Base-by-base conservation (phyloP, 2,797 vertebrate genomes). In the Tenualosa thibaudeaui region DNA sequence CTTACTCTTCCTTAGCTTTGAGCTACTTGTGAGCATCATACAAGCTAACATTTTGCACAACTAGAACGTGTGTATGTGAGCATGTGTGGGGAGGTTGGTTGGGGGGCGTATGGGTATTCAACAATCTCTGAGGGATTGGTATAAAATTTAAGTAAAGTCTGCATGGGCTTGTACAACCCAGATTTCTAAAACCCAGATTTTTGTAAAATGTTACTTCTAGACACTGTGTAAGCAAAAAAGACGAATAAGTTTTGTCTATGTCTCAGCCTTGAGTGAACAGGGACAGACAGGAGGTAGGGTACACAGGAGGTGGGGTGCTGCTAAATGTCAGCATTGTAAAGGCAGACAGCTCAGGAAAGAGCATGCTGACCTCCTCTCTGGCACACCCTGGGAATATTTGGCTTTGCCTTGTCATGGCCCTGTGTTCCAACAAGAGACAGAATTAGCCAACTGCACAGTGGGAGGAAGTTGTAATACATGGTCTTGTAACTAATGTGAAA, bases 331-430 rank as follows among this genome's bases (percentile, higher is more conserved):
- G 71, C 37, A 78, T 46, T 5, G 40, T 46, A 40, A 2, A 46
- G 71, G 71, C 71, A 78, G 7, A 5, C 17, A 46, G 71, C 71
- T 40, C 17, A 37, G 5, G 19, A 8, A 1, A 46, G 37, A 22
- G 71, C 71, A 78, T 5, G 40, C 71, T 46, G 71, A 78, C 71
- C 71, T 78, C 71, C 71, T 13, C 31, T 40, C 19, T 78, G 40
- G 71, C 71, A 17, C 68, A 43, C 40, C 19, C 71, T 46, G 19
- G 40, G 37, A 12, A 22, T 22, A 5, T 37, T n/a, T 19, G 68
- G 17, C 40, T 78, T 40, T 17, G 71, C 19, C 71, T 22, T 78
- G 17, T n/a, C 40, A 46, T 46, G 37, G 71, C 71, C 71, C 15
- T 46, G 19, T 43, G 71, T 8, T 46, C 71, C 37, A 78, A 19